Base-by-base conservation (phyloP, 1,140 invertebrate genomes). In the Plutomurus gul region DNA sequence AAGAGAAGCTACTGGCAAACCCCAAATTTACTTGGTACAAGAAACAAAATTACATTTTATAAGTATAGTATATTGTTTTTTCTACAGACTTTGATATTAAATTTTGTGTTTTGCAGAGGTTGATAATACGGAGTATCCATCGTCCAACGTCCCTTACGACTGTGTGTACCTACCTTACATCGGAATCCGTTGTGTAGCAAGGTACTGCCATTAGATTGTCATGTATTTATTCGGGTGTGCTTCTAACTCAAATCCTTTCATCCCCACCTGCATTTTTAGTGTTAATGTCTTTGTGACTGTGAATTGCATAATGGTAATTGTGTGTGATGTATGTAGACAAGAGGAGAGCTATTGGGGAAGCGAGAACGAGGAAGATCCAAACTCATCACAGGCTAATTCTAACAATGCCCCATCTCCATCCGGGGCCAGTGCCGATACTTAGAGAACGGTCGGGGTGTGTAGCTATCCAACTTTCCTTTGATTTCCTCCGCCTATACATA, bases 1-100 rank as follows among this genome's bases (percentile, higher is more conserved):
- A 82, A 82, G 51, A 33, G 81, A 74, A 80, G 75, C 40, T 79
- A 79, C 40, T 82, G 81, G 77, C 56, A 76, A 36, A 22, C 77
- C 36, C 43, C 76, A 27, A 18, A 25, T 4, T 39, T 60, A 60
- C 39, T 20, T 40, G 46, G 33, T 36, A 1, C 36, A 49, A 33
- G 47, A 43, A 18, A 6, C 30, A 16, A 13, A 39, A 39, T 20
- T 40, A 13, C 11, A 40, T 18, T 16, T 20, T 40, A 36, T 30
- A 22, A 46, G n/a, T 27, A 46, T 11, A 20, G 2, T 3, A 8
- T 4, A 46, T 37, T 1, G 27, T 4, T 22, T 25, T 47, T 33
- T 2, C 37, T 1, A 37, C 2, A 47, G 51, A 36, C 6, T 1
- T 49, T 2, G 22, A 75, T 16, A 25, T 40, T 73, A 3, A 40